Evolutionary conservation across 2,888 invertebrate genomes (phyloP), one percentile per base, ranked within the genome.

Genomic region (Cephonodes hylas): DNA sequence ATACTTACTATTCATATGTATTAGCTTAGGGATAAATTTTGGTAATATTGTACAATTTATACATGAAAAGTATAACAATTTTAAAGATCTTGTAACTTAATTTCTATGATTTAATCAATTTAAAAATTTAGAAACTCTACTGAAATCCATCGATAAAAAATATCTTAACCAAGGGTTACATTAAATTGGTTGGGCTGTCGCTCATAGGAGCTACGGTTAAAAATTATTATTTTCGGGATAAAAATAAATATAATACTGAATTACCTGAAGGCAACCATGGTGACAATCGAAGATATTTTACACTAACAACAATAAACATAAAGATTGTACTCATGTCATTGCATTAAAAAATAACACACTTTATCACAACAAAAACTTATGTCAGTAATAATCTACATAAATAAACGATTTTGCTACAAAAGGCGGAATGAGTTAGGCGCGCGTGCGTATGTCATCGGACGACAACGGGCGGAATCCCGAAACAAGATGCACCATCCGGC

Each of bases 211-310:
- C n/a, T n/a, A n/a, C n/a, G n/a, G n/a, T n/a, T n/a, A n/a, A n/a
- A n/a, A n/a, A n/a, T n/a, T n/a, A n/a, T n/a, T n/a, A n/a, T n/a
- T n/a, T n/a, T n/a, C n/a, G n/a, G n/a, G n/a, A n/a, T n/a, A n/a
- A n/a, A n/a, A n/a, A n/a, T n/a, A n/a, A n/a, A 27, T 6, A 20
- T 42, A 48, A 38, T 31, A 10, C 15, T 8, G 18, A 60, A 53
- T 46, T 60, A 80, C 80, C 80, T 80, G 78, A 73, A 71, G 74
- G 76, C 66, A 71, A 72, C 75, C 77, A 76, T 79, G 65, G 61
- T 66, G 67, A 66, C 66, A 64, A 68, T 66, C 66, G 68, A 66
- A 67, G 63, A 66, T 63, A 65, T 63, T 66, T 68, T 68, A 69
- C 67, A 66, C 66, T 67, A 70, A 70, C 62, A 67, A 67, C 64